Percentiles rank a stretch among this genome's conserved stretches.
These are phyloP conservation scores for Corythoichthys haematopterus DNA, from an alignment of 2,113 vertebrate genomes.

Conservation along the genomic window DNA sequence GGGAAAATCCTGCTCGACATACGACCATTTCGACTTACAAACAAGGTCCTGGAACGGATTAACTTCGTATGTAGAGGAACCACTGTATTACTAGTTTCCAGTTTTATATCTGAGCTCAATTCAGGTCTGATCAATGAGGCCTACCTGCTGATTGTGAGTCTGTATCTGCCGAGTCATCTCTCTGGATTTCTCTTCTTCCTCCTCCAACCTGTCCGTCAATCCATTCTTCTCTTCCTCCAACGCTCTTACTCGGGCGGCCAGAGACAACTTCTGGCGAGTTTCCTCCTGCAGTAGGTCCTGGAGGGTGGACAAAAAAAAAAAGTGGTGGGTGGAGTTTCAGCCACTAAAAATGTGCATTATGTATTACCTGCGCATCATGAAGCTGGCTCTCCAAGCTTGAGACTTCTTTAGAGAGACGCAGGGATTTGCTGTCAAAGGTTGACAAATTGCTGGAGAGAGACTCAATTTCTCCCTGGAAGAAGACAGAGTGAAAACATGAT, in stretches of 20 bases:
- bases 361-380: constrained; percentile 79
- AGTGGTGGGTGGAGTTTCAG: background rate
- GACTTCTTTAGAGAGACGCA: constrained; percentile 81
- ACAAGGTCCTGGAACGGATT: too few relatives aligned
- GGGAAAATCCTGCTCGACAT: too few relatives aligned
- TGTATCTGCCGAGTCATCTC: constrained; percentile 76
- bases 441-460: constrained; percentile 68
- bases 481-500: constrained; percentile 2
- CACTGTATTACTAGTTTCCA: background rate
- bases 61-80: too few relatives aligned
- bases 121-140: background rate
- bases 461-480: constrained; percentile 79
- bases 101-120: background rate
- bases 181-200: constrained; percentile 76
- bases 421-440: constrained; percentile 77
- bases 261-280: constrained; percentile 79
- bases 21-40: too few relatives aligned
- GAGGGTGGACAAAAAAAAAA: background rate
- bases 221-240: constrained; percentile 80
- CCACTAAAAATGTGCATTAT: background rate
- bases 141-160: constrained; percentile 73
- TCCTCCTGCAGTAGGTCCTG: constrained; percentile 86
- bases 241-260: constrained; percentile 76
- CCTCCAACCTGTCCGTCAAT: constrained; percentile 81
- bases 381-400: constrained; percentile 80